Evolutionary conservation across 2,113 vertebrate species (phyloP).

Genomic region (Phyllopteryx taeniolatus): DNA sequence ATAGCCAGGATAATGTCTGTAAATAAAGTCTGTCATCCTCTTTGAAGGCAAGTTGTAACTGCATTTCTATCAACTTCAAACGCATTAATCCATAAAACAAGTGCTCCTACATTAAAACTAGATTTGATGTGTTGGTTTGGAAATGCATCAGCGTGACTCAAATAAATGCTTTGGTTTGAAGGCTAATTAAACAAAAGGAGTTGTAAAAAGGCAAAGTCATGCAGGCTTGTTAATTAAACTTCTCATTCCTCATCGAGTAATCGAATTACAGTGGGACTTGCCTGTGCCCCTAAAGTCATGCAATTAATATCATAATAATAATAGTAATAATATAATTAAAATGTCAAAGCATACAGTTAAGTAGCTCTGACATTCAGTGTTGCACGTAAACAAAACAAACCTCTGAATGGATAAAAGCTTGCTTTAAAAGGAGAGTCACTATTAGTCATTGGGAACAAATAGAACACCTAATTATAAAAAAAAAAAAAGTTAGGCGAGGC

Average conservation of each 20-base stretch:
- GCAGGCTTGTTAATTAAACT: neutral
- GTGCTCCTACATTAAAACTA: neutral
- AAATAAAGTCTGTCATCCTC: neutral
- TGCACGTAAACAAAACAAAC: neutral
- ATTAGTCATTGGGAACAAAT: neutral
- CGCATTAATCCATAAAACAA: neutral
- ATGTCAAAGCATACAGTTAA: neutral
- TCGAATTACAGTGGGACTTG: neutral
- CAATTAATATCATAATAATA: neutral
- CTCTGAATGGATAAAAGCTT: neutral
- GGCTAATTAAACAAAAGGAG: neutral
- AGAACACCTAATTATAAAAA: neutral
- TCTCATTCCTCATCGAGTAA: neutral
- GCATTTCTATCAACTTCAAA: neutral
- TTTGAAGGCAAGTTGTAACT: neutral
- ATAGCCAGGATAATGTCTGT: neutral
- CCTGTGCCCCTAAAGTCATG: neutral
- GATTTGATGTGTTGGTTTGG: neutral
- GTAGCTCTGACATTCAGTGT: too few relatives aligned
- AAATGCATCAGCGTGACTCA: neutral
- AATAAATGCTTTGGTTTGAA: conserved; percentile 1
- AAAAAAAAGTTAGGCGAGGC: neutral
- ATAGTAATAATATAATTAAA: neutral
- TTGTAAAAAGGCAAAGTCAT: neutral
- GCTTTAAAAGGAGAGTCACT: neutral